Conservation (phyloP, 2,113 vertebrate genomes). For the Setophaga kirtlandii region DNA sequence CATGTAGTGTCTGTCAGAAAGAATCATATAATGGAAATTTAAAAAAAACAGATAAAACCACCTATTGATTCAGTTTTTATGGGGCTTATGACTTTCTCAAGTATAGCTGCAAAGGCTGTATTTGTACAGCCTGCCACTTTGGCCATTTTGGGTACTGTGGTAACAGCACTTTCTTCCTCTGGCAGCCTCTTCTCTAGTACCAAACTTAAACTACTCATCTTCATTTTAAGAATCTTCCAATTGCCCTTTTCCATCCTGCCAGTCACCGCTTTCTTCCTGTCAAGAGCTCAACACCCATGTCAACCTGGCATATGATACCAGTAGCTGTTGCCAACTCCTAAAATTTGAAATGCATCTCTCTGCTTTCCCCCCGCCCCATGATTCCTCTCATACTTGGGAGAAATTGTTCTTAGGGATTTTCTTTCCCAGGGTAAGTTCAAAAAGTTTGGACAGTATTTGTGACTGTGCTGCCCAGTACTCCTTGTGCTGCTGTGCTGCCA, state of each 20-base stretch:
- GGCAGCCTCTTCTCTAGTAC: not conserved
- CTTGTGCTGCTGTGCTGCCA: not conserved
- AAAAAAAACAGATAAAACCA: not conserved
- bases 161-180: not conserved
- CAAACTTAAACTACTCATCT: not conserved
- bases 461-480: not conserved
- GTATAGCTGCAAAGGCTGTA: not conserved
- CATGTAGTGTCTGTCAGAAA: not conserved
- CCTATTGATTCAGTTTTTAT: not conserved
- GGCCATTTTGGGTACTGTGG: not conserved
- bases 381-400: not conserved
- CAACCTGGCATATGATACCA: slow-evolving; percentile 25
- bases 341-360: slow-evolving; percentile 1
- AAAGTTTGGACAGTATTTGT: not conserved
- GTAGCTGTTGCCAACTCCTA: slow-evolving; percentile 7
- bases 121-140: not conserved
- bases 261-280: not conserved
- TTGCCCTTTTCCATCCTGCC: slow-evolving; percentile 47
- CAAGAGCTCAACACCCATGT: slow-evolving; percentile 55
- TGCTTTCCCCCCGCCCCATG: rapidly evolving
- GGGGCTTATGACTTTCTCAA: not conserved
- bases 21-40: not conserved
- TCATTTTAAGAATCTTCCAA: slow-evolving; percentile 9
- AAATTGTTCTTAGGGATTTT: not conserved
- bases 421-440: not conserved